Evolutionary conservation across 2,113 vertebrate genomes (phyloP).

Genomic region (Aix galericulata): DNA sequence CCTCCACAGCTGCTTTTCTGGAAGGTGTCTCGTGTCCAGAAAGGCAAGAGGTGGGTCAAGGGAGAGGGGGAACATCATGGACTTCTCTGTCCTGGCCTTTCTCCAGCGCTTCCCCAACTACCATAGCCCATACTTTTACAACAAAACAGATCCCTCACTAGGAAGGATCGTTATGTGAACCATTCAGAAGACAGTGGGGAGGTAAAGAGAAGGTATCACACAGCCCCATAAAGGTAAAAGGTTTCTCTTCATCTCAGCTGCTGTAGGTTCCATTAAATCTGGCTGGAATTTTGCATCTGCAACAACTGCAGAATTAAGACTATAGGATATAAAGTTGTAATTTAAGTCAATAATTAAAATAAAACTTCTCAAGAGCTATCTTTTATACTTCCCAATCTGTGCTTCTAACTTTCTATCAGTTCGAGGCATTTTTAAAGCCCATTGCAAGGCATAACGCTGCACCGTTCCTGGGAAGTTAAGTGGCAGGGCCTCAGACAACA

Average conservation of each 20-base stretch:
- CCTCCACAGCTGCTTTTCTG: background rate
- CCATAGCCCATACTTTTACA: background rate
- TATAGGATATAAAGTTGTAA: background rate
- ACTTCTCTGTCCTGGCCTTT: background rate
- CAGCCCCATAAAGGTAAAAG: background rate
- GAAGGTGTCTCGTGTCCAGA: background rate
- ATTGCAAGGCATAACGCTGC: background rate
- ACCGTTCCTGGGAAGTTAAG: background rate
- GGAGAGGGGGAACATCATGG: too few relatives aligned
- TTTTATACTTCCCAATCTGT: background rate
- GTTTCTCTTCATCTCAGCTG: background rate
- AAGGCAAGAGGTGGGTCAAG: background rate
- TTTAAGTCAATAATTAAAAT: conserved; percentile 46
- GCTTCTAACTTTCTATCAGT: background rate
- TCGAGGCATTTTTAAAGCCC: background rate
- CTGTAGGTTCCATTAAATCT: background rate
- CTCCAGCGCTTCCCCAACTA: background rate
- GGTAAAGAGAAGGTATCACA: background rate
- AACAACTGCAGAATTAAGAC: background rate
- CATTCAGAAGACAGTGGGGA: background rate
- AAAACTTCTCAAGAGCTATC: background rate
- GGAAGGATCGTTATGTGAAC: background rate
- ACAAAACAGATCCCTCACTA: background rate
- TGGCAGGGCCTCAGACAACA: background rate
- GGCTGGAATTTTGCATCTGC: background rate